These are phyloP conservation scores for Pterocles burchelli DNA, from an alignment of 2,113 vertebrate species.

Conservation along the genomic window DNA sequence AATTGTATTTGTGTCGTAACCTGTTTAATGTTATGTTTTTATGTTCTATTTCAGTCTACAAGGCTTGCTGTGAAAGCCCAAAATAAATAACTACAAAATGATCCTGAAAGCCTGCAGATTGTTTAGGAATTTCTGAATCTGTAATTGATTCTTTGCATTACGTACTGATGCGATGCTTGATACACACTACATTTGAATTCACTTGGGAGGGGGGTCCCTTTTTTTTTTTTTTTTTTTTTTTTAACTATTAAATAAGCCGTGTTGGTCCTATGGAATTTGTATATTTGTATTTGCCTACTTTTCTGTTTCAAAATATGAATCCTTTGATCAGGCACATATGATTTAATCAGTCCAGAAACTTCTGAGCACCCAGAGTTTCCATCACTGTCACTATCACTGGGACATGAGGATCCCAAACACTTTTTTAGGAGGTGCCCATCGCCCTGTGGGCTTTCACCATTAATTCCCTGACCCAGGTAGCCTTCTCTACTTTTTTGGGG, in stretches of 20 bases:
- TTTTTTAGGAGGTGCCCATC: background rate
- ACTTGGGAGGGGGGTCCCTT: rapidly evolving
- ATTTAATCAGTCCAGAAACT: background rate
- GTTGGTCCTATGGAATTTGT: background rate
- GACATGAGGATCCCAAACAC: background rate
- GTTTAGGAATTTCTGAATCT: background rate
- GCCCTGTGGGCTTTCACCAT: background rate
- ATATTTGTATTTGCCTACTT: background rate
- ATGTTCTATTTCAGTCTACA: slow-evolving; percentile 15
- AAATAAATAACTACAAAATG: background rate
- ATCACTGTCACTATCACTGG: background rate
- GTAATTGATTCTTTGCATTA: background rate
- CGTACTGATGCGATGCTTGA: background rate
- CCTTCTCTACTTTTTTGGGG: background rate
- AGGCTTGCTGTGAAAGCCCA: background rate
- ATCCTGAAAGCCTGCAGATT: background rate
- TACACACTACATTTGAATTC: background rate
- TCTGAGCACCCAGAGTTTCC: background rate
- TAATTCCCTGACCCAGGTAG: background rate
- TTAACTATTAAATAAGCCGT: background rate
- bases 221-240: background rate
- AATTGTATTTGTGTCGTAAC: slow-evolving; percentile 42
- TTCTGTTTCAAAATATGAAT: background rate
- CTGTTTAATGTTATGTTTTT: slow-evolving; percentile 27
- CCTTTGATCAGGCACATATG: background rate